These are phyloP conservation scores for Danio kyathit DNA, from an alignment of 2,797 vertebrate species.

Conservation along the genomic window DNA sequence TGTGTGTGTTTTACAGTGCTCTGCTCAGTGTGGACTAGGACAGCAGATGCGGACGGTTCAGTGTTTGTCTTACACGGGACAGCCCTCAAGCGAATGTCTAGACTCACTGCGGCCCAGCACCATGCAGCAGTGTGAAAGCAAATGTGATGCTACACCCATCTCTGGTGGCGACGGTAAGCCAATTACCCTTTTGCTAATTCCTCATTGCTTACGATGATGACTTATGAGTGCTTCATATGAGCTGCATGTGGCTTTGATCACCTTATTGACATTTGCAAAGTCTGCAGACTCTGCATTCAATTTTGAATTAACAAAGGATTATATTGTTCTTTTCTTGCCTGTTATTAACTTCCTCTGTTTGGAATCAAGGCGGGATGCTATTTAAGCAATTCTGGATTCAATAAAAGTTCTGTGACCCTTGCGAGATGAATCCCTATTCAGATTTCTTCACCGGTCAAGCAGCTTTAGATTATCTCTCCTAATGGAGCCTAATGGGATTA, in stretches of 20 bases:
- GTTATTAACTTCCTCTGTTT: slow-evolving; percentile 28
- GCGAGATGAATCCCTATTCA: slow-evolving; percentile 73
- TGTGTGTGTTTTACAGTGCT: slow-evolving; percentile 84
- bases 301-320: slow-evolving; percentile 34
- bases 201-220: not conserved
- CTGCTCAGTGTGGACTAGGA: slow-evolving; percentile 96
- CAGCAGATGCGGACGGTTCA: slow-evolving; percentile 96
- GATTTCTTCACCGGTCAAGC: slow-evolving; percentile 66
- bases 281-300: slow-evolving; percentile 31
- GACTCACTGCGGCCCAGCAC: slow-evolving; percentile 87
- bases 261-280: slow-evolving; percentile 32
- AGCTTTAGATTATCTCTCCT: slow-evolving; percentile 74
- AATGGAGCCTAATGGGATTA: slow-evolving; percentile 79
- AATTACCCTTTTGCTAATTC: slow-evolving; percentile 14
- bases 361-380: not conserved
- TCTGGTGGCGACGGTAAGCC: slow-evolving; percentile 92
- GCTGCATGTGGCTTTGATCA: slow-evolving; percentile 31
- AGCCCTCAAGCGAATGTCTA: slow-evolving; percentile 90
- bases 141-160: slow-evolving; percentile 93
- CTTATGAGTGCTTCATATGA: not conserved
- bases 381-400: slow-evolving; percentile 40
- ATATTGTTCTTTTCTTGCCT: slow-evolving; percentile 29
- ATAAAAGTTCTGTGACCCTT: slow-evolving; percentile 22
- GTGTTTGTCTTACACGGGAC: slow-evolving; percentile 95
- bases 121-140: slow-evolving; percentile 99